Evolutionary conservation across 2,113 vertebrate genomes (phyloP).

Genomic region (Sorex fumeus): DNA sequence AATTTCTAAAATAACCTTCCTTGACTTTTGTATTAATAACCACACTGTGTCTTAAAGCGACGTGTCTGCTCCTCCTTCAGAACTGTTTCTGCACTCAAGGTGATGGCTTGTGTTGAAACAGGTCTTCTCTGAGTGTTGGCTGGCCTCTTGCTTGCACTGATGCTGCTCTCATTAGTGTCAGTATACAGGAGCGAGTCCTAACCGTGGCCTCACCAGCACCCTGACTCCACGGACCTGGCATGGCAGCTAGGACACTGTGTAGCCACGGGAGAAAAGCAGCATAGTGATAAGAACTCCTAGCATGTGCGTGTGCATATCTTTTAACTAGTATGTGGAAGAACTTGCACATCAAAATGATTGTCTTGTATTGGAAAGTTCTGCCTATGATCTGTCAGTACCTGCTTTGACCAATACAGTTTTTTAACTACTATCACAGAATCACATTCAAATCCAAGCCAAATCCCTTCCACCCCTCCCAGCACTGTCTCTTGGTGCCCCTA

Average conservation of each 20-base stretch:
- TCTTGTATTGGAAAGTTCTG: constrained; percentile 23
- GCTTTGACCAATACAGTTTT: constrained; percentile 47
- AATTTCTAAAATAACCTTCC: constrained; percentile 25
- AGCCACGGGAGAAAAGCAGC: not conserved
- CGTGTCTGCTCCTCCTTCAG: not conserved
- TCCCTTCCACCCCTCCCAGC: not conserved
- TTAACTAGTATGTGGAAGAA: not conserved
- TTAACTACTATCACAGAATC: constrained; percentile 25
- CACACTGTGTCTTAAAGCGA: not conserved
- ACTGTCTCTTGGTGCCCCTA: not conserved
- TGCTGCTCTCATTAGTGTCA: not conserved
- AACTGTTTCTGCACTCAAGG: not conserved
- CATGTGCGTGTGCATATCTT: not conserved
- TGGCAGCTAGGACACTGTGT: constrained; percentile 25
- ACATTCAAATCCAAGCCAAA: not conserved
- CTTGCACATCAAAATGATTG: constrained; percentile 16
- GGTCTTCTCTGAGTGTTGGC: constrained; percentile 14
- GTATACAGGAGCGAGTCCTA: not conserved
- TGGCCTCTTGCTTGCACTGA: constrained; percentile 7
- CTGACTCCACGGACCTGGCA: not conserved
- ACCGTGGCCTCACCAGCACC: not conserved
- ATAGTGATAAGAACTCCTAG: not conserved
- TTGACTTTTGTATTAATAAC: constrained; percentile 8
- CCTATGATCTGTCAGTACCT: not conserved
- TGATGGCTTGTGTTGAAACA: not conserved